Percentiles rank a stretch among this genome's conserved stretches.
Evolutionary conservation across 1,140 invertebrate species (phyloP).

Genomic region (Pseudomyrmex concolor): DNA sequence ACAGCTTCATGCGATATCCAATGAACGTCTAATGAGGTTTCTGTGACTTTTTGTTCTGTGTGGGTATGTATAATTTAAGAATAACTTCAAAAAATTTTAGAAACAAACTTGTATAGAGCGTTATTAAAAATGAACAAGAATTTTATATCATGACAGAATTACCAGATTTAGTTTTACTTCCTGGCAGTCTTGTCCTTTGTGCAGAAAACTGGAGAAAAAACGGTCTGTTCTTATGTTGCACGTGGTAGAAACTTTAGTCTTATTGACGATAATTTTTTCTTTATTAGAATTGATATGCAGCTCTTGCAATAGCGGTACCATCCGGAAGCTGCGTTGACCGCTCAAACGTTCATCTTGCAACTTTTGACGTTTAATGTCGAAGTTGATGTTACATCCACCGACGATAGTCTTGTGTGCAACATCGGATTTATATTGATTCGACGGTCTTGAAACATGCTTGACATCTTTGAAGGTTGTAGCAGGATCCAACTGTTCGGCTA

Average conservation of each 20-base stretch:
- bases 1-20: too few species aligned
- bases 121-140: too few species aligned
- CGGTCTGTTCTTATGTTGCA: too few species aligned
- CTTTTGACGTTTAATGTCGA: conserved; percentile 69
- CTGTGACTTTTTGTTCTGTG: too few species aligned
- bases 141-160: too few species aligned
- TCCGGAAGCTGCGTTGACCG: conserved; percentile 51
- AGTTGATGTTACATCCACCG: conserved; percentile 76
- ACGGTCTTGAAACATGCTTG: conserved; percentile 8
- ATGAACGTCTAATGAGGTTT: too few species aligned
- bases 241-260: conserved; percentile 35
- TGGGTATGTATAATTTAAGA: too few species aligned
- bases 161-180: too few species aligned
- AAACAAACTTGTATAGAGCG: too few species aligned
- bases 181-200: too few species aligned
- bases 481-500: conserved; percentile 64
- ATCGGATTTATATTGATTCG: conserved; percentile 52
- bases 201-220: too few species aligned
- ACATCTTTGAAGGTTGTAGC: conserved; percentile 65
- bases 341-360: conserved; percentile 50
- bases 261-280: conserved; percentile 70
- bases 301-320: conserved; percentile 58
- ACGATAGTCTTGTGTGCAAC: conserved; percentile 72
- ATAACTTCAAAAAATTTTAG: too few species aligned
- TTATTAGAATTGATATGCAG: conserved; percentile 61